A percentile compares a stretch with the other conserved stretches of the same genome.
These are phyloP conservation scores for Peromyscus eremicus DNA, from an alignment of 2,797 vertebrate species.

Conservation along the genomic window DNA sequence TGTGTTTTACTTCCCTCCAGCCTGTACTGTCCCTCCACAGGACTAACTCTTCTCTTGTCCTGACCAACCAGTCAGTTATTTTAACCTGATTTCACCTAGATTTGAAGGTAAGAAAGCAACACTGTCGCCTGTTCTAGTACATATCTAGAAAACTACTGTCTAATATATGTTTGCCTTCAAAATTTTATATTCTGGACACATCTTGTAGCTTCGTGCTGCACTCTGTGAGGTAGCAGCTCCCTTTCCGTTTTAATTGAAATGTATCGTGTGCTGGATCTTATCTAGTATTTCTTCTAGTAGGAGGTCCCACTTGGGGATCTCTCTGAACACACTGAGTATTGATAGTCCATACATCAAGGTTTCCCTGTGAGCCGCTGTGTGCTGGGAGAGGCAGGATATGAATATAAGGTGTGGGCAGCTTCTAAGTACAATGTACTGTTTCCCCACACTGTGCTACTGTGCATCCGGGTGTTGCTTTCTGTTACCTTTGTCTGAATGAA, in stretches of 20 bases:
- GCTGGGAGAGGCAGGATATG: background rate
- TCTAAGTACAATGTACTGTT: background rate
- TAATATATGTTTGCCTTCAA: slow-evolving; percentile 21
- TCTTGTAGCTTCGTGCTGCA: slow-evolving; percentile 39
- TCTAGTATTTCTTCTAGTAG: slow-evolving; percentile 74
- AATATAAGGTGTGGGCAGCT: background rate
- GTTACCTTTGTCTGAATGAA: background rate
- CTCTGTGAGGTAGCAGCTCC: slow-evolving; percentile 17
- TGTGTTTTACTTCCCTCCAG: background rate
- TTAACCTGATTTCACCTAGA: slow-evolving; percentile 13
- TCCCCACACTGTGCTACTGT: background rate
- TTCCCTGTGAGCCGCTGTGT: slow-evolving; percentile 2
- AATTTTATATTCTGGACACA: slow-evolving; percentile 45
- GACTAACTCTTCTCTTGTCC: background rate
- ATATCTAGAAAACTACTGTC: background rate
- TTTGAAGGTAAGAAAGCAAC: background rate
- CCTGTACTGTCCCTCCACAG: background rate
- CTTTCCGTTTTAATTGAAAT: slow-evolving; percentile 78
- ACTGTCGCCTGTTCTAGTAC: background rate
- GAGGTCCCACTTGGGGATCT: slow-evolving; percentile 71
- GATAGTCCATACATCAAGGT: slow-evolving; percentile 66
- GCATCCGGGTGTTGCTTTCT: background rate
- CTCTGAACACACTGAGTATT: slow-evolving; percentile 71
- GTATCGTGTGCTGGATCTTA: slow-evolving; percentile 60
- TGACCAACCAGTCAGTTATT: slow-evolving; percentile 5